Conservation (phyloP, 2,888 invertebrate species). For the Pseudococcus jackbeardsleyi region DNA sequence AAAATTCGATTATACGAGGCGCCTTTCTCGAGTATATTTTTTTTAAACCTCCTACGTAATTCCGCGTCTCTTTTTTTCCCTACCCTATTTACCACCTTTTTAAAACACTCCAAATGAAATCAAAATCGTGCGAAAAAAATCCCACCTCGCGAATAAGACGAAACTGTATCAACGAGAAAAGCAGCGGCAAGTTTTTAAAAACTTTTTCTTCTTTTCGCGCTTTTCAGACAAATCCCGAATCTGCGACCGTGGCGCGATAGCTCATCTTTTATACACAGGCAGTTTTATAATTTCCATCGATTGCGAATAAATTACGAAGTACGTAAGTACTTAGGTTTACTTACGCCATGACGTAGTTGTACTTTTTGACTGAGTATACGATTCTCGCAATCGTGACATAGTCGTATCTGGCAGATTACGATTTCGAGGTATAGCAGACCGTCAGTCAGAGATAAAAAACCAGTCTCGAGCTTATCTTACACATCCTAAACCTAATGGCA, state of each 20-base stretch:
- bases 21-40: not conserved
- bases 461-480: not conserved
- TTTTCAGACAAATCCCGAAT: not conserved
- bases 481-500: not conserved
- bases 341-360: too few species aligned
- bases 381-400: too few species aligned
- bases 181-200: not conserved
- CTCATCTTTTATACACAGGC: not conserved
- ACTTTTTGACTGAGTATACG: too few species aligned
- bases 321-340: too few species aligned
- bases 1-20: slow-evolving; percentile 42
- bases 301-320: slow-evolving; percentile 12
- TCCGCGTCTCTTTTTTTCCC: not conserved
- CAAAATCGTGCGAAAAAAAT: not conserved
- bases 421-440: not conserved
- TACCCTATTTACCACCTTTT: not conserved
- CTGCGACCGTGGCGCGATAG: not conserved
- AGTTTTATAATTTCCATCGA: not conserved
- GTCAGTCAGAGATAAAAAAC: not conserved
- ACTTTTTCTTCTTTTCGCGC: not conserved
- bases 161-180: not conserved
- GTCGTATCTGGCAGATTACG: too few species aligned
- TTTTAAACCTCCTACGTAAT: slow-evolving; percentile 8
- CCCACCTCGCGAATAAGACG: not conserved
- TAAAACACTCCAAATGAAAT: slow-evolving; percentile 19